Evolutionary conservation across 2,113 vertebrate species (phyloP), one percentile per base, ranked within the genome.

Genomic region (Cairina moschata): DNA sequence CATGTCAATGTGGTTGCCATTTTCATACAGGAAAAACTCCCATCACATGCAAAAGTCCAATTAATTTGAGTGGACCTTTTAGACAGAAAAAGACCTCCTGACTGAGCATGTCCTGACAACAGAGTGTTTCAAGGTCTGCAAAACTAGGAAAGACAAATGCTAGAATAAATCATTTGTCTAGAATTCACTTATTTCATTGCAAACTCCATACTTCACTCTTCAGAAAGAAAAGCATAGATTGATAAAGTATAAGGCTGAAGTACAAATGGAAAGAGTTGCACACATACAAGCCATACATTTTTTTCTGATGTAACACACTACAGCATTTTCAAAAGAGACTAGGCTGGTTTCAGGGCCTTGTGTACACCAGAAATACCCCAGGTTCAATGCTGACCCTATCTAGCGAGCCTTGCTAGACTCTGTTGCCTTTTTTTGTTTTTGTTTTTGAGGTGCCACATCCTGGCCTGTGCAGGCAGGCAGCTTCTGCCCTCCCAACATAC

Each of bases 231-330:
- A 38, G 2, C 11, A 50, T 13, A 42, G 14, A 29, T 9, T 72
- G 14, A 13, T 40, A 73, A 23, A 29, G 20, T 50, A 13, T 40
- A 88, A 54, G 31, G 40, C 1, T 0, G 0, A 72, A n/a, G 4
- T 20, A 16, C 36, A 81, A 79, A 40, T 26, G 3, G 23, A 59
- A 80, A n/a, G 11, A 55, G 12, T 17, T 31, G 4, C 9, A 38
- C 6, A 29, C 9, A 17, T 6, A 13, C 17, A 66, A 90, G 17
- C 6, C 11, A 62, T 1, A 1, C 3, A 26, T 38, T 4, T 79
- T 79, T 68, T 79, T 28, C 20, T 75, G 48, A 46, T 52, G 17
- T 63, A 31, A 28, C 18, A 59, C 8, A 38, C 7, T 15, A 23
- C n/a, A 2, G 17, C 14, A 76, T 38, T 69, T 68, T 56, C 56